Evolutionary conservation across 1,140 invertebrate species (phyloP), one percentile per base, ranked within the genome.

Genomic region (Danaus melanippus): DNA sequence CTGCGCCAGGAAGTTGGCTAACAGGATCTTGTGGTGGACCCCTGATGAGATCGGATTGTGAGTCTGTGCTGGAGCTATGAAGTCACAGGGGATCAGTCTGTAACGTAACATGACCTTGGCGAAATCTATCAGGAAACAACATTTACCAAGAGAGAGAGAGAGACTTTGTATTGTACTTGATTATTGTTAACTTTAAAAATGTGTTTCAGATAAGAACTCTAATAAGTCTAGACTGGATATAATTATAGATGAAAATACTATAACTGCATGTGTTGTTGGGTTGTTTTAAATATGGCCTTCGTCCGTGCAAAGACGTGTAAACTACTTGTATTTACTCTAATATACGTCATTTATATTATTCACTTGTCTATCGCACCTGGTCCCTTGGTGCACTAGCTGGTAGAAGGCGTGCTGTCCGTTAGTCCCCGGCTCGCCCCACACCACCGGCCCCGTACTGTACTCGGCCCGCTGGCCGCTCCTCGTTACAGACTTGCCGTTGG

Each of bases 371-470:
- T 10, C 45, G 60, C n/a, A 87, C 86, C 86, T 80, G n/a, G 83
- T 87, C 0, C 86, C 95, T 86, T 97, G 97, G 86, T 98, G 97
- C 68, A 99, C 96, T 15, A 98, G 89, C 86, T 98, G 97, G 87
- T 98, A 98, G 89, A 98, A 99, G 54, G 97, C 97, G 87, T 98
- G 97, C 71, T 99, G 98, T n/a, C 98, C 98, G 86, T 99, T 99
- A 7, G 98, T 99, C 42, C 98, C 98, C 11, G 98, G 98, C 87
- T 99, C 98, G 46, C 98, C 98, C 96, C 96, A 97, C 42, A 97
- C 93, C 66, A 98, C 94, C 46, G 96, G 96, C 0, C 97, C 97
- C 8, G 97, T 98, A 32, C 84, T 89, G 81, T 97, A 97, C 66
- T 92, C 84, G 0, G 96, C 97, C 11, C 78, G 79, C 42, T 91